Evolutionary conservation across 2,797 vertebrate species (phyloP), one percentile per base, ranked within the genome.

Genomic region (Xiphorhynchus erythropygius): DNA sequence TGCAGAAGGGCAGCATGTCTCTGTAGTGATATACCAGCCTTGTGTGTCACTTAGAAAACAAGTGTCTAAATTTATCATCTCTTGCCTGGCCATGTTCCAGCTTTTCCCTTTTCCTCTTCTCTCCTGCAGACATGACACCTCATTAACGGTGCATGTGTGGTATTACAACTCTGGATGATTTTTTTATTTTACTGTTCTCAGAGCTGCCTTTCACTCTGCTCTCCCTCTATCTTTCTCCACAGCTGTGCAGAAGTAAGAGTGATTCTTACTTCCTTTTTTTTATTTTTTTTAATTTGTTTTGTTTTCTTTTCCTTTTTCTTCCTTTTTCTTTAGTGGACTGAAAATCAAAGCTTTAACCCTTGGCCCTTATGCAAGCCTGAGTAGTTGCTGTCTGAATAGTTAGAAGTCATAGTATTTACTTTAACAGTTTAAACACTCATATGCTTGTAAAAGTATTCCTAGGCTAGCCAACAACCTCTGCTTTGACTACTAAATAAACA

Each of bases 341-440:
- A 93, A 92, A 97, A 95, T 81, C 88, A 90, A 89, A 93, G 68
- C 87, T 95, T 90, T 93, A 75, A 95, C 77, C 90, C 22, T 90
- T 70, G 68, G 86, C 70, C 71, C 57, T 95, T 91, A 89, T 21
- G 89, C 76, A 97, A 96, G 82, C 62, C 77, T 84, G 27, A 95
- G 50, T 91, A 93, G 79, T 87, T 93, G 75, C 63, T 93, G 62
- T 85, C 82, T 95, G 55, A 77, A 44, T 94, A 93, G 81, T 77
- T 92, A 94, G 84, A 91, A 94, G 57, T 79, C 94, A 30, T 91
- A 75, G 59, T 85, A 42, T 96, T 96, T 88, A 81, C 64, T 88
- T 89, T 95, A 96, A 91, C 84, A 93, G 60, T 93, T 81, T 87
- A 95, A 97, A 87, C 65, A 77, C 94, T 55, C 50, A 11, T 92